A percentile compares a stretch with the other conserved stretches of the same genome.
Evolutionary conservation across 2,113 vertebrate species (phyloP).

Genomic region (Forbesichthys papilliferus): DNA sequence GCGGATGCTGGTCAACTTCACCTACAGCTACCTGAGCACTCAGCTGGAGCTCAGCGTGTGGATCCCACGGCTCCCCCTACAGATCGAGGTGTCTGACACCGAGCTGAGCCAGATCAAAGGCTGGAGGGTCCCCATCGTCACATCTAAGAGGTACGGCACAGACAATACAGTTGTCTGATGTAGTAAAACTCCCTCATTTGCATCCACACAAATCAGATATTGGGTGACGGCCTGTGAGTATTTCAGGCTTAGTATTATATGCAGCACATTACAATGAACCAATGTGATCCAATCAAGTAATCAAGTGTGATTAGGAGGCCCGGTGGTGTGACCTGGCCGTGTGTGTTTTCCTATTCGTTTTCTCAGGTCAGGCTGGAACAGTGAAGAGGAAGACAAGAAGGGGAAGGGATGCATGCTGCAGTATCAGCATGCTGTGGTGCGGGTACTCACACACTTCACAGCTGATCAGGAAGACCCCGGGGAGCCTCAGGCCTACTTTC

Average conservation of each 20-base stretch:
- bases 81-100: conserved; percentile 90
- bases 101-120: conserved; percentile 94
- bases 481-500: conserved; percentile 76
- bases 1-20: conserved; percentile 83
- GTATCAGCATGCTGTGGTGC: conserved; percentile 87
- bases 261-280: conserved; percentile 41
- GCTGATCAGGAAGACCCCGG: conserved; percentile 80
- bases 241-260: conserved; percentile 49
- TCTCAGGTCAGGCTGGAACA: conserved; percentile 76
- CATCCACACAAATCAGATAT: background rate
- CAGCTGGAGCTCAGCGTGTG: conserved; percentile 88
- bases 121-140: conserved; percentile 88
- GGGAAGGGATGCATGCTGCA: conserved; percentile 88
- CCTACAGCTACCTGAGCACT: conserved; percentile 89
- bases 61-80: conserved; percentile 88
- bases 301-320: conserved; percentile 39
- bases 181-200: conserved; percentile 3
- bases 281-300: conserved; percentile 58
- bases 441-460: conserved; percentile 88
- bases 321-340: conserved; percentile 33
- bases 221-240: conserved; percentile 27
- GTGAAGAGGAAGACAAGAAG: conserved; percentile 82
- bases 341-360: conserved; percentile 35
- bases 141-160: conserved; percentile 83
- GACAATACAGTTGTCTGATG: conserved; percentile 3